These are phyloP conservation scores for Lithophane socia DNA, from an alignment of 2,888 invertebrate species.

Conservation along the genomic window DNA sequence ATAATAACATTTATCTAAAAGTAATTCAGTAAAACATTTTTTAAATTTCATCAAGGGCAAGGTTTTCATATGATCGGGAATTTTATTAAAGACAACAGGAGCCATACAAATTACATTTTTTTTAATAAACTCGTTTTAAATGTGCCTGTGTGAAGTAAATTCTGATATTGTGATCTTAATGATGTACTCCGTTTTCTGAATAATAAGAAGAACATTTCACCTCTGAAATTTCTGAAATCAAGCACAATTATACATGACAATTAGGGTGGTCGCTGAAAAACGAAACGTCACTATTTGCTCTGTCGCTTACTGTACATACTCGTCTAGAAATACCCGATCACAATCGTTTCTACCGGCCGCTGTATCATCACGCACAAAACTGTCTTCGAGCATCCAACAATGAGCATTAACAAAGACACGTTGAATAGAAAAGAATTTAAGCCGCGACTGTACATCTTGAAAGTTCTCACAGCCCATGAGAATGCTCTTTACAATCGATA, in stretches of 20 bases:
- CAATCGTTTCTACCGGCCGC: conserved; percentile 58
- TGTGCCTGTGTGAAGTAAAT: too few relatives aligned
- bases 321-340: conserved; percentile 61
- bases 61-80: too few relatives aligned
- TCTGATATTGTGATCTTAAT: too few relatives aligned
- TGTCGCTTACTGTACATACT: conserved; percentile 69
- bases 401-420: conserved; percentile 79
- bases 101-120: too few relatives aligned
- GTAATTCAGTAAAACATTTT: too few relatives aligned
- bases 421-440: conserved; percentile 85
- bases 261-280: conserved; percentile 63
- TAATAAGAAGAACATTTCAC: not conserved
- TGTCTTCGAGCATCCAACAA: conserved; percentile 63
- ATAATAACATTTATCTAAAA: too few relatives aligned
- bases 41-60: too few relatives aligned
- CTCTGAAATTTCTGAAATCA: not conserved
- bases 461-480: conserved; percentile 89
- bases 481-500: conserved; percentile 90
- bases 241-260: conserved; percentile 3
- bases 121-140: too few relatives aligned
- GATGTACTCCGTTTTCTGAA: too few relatives aligned
- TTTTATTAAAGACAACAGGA: too few relatives aligned
- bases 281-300: conserved; percentile 71
- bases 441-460: conserved; percentile 82
- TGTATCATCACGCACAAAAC: conserved; percentile 75